Percentiles rank a stretch among this genome's conserved stretches.
Conservation (phyloP, 2,888 invertebrate genomes). For the Carterocephalus palaemon region DNA sequence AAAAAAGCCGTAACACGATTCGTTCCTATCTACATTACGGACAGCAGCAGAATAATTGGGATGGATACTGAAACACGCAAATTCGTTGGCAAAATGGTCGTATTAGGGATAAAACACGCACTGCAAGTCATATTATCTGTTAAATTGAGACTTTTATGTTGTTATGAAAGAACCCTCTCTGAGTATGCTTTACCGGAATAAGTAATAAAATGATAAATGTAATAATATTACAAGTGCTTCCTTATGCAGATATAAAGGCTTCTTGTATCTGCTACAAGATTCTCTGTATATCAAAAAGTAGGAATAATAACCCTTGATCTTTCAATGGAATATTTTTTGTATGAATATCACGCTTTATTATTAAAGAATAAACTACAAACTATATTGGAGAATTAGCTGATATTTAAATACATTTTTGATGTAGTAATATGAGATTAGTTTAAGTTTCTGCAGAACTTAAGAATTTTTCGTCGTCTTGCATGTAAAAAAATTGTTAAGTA, state of each 20-base stretch:
- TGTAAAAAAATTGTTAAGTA: no score
- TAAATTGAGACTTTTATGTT: conserved; percentile 58
- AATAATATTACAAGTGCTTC: conserved; percentile 43
- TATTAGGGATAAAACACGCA: conserved; percentile 65
- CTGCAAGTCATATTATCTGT: conserved; percentile 49
- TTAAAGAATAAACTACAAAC: background rate
- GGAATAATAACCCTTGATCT: conserved; percentile 20
- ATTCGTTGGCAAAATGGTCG: conserved; percentile 54
- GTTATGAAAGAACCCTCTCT: conserved; percentile 42
- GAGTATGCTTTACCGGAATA: conserved; percentile 41
- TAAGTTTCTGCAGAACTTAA: no score
- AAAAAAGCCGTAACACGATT: conserved; percentile 27
- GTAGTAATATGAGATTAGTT: no score
- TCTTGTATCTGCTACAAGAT: conserved; percentile 31
- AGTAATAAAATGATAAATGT: conserved; percentile 45
- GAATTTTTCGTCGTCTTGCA: no score
- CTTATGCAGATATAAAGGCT: conserved; percentile 32
- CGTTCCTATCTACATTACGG: conserved; percentile 21
- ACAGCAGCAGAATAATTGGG: conserved; percentile 29
- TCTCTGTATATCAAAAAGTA: conserved; percentile 19
- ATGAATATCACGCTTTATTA: background rate
- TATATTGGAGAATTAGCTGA: background rate
- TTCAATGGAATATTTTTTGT: conserved; percentile 9
- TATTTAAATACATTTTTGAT: no score
- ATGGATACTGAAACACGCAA: conserved; percentile 30